phyloP scores from a whole-genome alignment of 2,888 invertebrate species.

The Lithophane socia region DNA sequence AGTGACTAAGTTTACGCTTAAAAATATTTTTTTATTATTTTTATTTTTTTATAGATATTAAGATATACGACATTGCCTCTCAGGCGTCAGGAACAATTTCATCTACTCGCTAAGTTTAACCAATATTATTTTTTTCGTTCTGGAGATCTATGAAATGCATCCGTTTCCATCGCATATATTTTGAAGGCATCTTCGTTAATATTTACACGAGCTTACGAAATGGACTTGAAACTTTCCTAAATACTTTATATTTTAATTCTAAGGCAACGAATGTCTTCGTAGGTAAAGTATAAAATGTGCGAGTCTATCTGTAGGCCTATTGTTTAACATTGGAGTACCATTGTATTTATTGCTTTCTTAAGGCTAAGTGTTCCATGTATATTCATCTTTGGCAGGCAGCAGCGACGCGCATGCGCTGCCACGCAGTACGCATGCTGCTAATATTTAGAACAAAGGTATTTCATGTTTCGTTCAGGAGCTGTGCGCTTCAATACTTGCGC shows the following conservation, averaged over 20 bases:
- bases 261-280: conserved; percentile 62
- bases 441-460: conserved; percentile 55
- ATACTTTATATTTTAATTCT: conserved; percentile 58
- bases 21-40: conserved; percentile 72
- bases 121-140: conserved; percentile 81
- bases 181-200: conserved; percentile 66
- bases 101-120: conserved; percentile 88
- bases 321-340: conserved; percentile 41
- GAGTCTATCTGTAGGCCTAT: conserved; percentile 54
- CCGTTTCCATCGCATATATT: conserved; percentile 87
- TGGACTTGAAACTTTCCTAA: conserved; percentile 56
- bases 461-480: conserved; percentile 49
- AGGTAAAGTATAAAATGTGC: conserved; percentile 47
- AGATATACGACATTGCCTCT: conserved; percentile 89
- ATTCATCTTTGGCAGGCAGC: conserved; percentile 58
- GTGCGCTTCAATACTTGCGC: conserved; percentile 47
- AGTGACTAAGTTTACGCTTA: conserved; percentile 87
- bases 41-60: conserved; percentile 80
- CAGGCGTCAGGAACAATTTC: conserved; percentile 90
- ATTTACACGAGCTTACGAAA: conserved; percentile 63
- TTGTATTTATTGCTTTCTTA: conserved; percentile 65
- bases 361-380: conserved; percentile 52
- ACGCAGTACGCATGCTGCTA: conserved; percentile 36
- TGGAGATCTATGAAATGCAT: conserved; percentile 82
- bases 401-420: conserved; percentile 31